These are phyloP conservation scores for Yponomeuta cagnagella DNA, from an alignment of 2,888 invertebrate genomes.

Conservation along the genomic window DNA sequence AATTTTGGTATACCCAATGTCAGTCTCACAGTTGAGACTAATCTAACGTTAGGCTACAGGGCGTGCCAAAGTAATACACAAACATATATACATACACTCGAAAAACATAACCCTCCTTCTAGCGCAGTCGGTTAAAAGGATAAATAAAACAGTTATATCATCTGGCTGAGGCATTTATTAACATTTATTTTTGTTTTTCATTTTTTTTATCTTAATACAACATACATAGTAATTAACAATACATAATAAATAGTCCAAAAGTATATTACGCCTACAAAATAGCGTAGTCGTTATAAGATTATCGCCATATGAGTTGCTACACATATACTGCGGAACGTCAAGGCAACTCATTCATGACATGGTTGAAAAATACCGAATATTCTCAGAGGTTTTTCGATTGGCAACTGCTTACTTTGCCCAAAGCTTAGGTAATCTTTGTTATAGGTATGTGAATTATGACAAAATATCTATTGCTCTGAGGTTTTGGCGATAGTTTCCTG, in stretches of 20 bases:
- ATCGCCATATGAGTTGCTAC: conserved; percentile 70
- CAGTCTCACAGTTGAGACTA: too few relatives aligned
- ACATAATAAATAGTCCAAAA: conserved; percentile 77
- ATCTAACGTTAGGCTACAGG: too few relatives aligned
- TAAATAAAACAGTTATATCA: conserved; percentile 7
- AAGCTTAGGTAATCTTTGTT: neutral
- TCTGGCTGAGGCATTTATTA: conserved; percentile 76
- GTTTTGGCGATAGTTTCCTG: neutral
- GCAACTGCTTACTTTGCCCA: neutral
- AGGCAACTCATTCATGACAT: conserved; percentile 64
- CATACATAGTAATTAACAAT: conserved; percentile 77
- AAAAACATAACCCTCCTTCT: neutral
- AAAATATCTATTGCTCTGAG: neutral
- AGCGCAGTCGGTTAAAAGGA: too few relatives aligned
- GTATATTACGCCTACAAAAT: conserved; percentile 77
- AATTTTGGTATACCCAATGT: too few relatives aligned
- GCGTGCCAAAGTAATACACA: too few relatives aligned
- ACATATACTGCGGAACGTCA: conserved; percentile 53
- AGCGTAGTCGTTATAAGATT: conserved; percentile 75
- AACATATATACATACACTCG: neutral
- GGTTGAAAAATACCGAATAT: conserved; percentile 53
- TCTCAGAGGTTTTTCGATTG: conserved; percentile 37
- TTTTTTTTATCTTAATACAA: conserved; percentile 73
- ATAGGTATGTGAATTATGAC: neutral
- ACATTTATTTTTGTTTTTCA: conserved; percentile 73